phyloP scores from a whole-genome alignment of 2,113 vertebrate genomes.

The Sapayoa aenigma region DNA sequence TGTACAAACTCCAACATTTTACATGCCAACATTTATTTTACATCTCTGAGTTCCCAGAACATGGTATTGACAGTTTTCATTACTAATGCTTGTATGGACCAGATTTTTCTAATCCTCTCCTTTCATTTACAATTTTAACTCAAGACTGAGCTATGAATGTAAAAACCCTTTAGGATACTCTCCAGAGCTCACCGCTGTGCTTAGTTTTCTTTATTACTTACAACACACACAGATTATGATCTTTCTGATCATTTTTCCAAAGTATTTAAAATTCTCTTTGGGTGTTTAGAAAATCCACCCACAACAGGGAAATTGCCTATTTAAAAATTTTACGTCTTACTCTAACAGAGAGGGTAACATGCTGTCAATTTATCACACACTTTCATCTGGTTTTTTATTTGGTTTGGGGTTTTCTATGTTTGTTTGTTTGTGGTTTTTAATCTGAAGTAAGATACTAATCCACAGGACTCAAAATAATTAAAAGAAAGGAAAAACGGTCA shows the following conservation, averaged over 20 bases:
- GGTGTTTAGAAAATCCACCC: neutral
- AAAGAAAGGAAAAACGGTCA: neutral
- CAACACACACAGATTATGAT: neutral
- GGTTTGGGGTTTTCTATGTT: neutral
- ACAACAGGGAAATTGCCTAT: neutral
- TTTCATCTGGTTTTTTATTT: neutral
- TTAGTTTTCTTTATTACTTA: neutral
- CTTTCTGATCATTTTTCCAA: neutral
- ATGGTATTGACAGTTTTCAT: neutral
- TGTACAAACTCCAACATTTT: neutral
- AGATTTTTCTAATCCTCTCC: neutral
- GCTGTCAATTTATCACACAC: neutral
- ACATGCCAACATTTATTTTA: neutral
- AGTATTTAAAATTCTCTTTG: neutral
- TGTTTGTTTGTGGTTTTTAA: neutral
- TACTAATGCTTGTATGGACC: neutral
- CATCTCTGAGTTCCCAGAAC: neutral
- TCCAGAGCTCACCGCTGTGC: neutral
- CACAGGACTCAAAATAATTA: neutral
- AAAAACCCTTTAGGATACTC: neutral
- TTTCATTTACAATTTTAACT: neutral
- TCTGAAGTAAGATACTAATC: neutral
- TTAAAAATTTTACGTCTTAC: neutral
- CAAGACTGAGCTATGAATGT: neutral
- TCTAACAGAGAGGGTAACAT: neutral